Conservation (phyloP, 1,140 invertebrate genomes). For the Ceratina australensis region DNA sequence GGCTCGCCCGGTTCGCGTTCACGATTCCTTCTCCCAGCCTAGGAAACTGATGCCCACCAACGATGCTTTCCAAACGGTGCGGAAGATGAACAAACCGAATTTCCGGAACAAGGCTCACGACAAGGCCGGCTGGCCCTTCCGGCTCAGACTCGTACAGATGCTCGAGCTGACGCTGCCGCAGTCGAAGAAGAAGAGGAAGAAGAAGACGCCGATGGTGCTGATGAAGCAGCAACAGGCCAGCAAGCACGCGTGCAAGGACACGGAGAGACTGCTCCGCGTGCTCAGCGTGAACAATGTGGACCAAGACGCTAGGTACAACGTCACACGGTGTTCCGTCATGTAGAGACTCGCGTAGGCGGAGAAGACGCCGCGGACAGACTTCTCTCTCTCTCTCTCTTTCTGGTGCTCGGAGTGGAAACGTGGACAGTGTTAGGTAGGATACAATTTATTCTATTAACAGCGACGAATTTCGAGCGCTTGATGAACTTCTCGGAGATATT, state of each 20-base stretch:
- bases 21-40: conserved; percentile 70
- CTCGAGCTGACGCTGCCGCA: conserved; percentile 72
- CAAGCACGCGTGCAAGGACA: conserved; percentile 73
- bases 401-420: neutral
- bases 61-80: conserved; percentile 36
- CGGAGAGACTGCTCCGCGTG: conserved; percentile 76
- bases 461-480: no score
- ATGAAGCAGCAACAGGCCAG: conserved; percentile 65
- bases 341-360: conserved; percentile 58
- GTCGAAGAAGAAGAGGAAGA: conserved; percentile 66
- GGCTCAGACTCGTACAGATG: conserved; percentile 74
- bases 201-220: conserved; percentile 64
- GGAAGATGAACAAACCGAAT: conserved; percentile 43
- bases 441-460: no score
- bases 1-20: conserved; percentile 73
- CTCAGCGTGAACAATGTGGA: conserved; percentile 78
- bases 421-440: neutral
- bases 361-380: neutral
- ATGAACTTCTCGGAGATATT: no score
- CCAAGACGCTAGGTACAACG: conserved; percentile 77
- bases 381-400: no score
- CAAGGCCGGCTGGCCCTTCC: conserved; percentile 70
- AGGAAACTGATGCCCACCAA: conserved; percentile 53
- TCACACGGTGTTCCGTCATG: conserved; percentile 77
- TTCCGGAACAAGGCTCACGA: conserved; percentile 58